These are phyloP conservation scores for Anoplophora glabripennis DNA, from an alignment of 1,140 invertebrate genomes.

Conservation along the genomic window DNA sequence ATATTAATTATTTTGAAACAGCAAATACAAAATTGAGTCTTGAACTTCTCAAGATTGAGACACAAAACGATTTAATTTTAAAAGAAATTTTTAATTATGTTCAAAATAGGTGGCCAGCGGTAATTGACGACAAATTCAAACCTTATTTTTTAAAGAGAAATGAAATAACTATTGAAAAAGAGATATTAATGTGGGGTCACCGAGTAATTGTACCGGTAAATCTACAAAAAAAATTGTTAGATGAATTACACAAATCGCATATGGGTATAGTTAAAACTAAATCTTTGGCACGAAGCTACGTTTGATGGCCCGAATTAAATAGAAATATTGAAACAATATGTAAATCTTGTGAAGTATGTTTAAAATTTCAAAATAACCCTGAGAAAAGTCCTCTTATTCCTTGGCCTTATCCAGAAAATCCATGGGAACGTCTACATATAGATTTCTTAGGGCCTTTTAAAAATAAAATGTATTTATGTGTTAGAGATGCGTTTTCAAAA, in stretches of 20 bases:
- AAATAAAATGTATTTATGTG: constrained; percentile 29
- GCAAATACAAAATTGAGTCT: background rate
- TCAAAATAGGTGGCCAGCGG: background rate
- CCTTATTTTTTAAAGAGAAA: constrained; percentile 16
- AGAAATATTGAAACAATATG: constrained; percentile 39
- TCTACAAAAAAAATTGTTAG: constrained; percentile 34
- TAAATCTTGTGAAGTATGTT: constrained; percentile 27
- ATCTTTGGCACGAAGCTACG: constrained; percentile 42
- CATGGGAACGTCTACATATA: constrained; percentile 30
- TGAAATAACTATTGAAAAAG: constrained; percentile 33
- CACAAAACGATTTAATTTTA: constrained; percentile 15
- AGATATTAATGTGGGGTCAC: constrained; percentile 36
- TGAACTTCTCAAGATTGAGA: constrained; percentile 20
- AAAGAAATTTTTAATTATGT: constrained; percentile 10
- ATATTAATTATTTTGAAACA: background rate
- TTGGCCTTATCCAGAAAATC: background rate
- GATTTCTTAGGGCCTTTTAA: constrained; percentile 35
- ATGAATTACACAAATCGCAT: constrained; percentile 48
- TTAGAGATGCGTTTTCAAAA: constrained; percentile 37
- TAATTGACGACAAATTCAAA: background rate
- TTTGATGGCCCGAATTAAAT: constrained; percentile 45
- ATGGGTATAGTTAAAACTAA: constrained; percentile 52
- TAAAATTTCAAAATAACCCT: constrained; percentile 18
- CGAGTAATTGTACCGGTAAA: constrained; percentile 46
- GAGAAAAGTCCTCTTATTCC: constrained; percentile 31